Evolutionary conservation across 2,888 invertebrate genomes (phyloP).

Genomic region (Dasysyrphus albostriatus): DNA sequence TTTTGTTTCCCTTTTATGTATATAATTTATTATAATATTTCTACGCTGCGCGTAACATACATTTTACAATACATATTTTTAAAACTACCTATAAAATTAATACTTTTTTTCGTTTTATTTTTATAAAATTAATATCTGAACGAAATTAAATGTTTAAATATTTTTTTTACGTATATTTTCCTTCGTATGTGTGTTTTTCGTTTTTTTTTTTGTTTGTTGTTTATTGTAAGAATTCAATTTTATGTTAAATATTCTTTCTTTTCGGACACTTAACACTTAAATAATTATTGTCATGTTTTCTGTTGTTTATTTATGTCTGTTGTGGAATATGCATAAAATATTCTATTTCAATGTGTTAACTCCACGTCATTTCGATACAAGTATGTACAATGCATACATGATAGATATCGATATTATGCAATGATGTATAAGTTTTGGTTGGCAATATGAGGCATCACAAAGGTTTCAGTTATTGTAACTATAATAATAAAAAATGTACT

Average conservation of each 20-base stretch:
- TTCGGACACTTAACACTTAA: conserved; percentile 59
- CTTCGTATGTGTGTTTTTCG: conserved; percentile 10
- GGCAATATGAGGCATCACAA: too few relatives aligned
- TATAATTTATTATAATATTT: conserved; percentile 14
- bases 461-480: too few relatives aligned
- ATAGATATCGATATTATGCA: too few relatives aligned
- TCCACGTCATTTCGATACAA: neutral
- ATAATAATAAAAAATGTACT: too few relatives aligned
- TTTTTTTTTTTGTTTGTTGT: neutral
- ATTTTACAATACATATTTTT: conserved; percentile 7
- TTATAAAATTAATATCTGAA: neutral
- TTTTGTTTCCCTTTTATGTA: conserved; percentile 43
- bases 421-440: too few relatives aligned
- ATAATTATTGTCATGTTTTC: conserved; percentile 73
- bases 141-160: neutral
- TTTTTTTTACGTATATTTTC: neutral
- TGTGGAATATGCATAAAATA: conserved; percentile 10
- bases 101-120: conserved; percentile 7
- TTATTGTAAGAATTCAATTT: conserved; percentile 6
- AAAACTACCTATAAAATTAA: conserved; percentile 17
- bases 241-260: conserved; percentile 25
- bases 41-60: conserved; percentile 42
- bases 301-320: conserved; percentile 54
- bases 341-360: neutral
- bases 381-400: too few relatives aligned